Base-by-base conservation (phyloP, 2,888 invertebrate genomes). In the Lasioglossum leucozonium region DNA sequence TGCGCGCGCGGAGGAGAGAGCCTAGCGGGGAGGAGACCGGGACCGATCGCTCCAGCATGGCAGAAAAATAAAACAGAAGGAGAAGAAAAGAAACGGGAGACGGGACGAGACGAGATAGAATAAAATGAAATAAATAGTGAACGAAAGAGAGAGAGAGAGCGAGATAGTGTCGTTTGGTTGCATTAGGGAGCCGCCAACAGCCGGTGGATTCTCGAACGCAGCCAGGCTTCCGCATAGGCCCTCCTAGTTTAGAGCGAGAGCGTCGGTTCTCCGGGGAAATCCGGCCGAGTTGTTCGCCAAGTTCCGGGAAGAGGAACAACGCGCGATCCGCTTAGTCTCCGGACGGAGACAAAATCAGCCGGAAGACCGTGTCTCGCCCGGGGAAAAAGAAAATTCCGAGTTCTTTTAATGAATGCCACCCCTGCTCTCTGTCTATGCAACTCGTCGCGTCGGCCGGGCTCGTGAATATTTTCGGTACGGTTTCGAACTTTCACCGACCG, bases 211-310 rank as follows among this genome's bases (percentile, higher is more conserved):
- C 30, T 30, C 30, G 62, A 30, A 62, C 30, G 26, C 71, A 44
- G n/a, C 13, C 37, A 6, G 16, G 26, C 62, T 30, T 44, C 11
- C n/a, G 62, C 55, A 55, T 22, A 55, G 11, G 77, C 2, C 26
- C 26, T 74, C 51, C 30, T 34, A 34, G 26, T 69, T 72, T 42
- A 62, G 62, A 62, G 34, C 62, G n/a, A 13, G 26, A 26, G 47
- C 71, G 37, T 42, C 67, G 72, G 72, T 84, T 13, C 80, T 69
- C 79, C 40, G 18, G 81, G 82, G 79, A 85, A 85, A 88, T 88
- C 16, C 47, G 75, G 42, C 51, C 13, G 47, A 81, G 62, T 72
- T 71, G 18, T 18, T 51, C 4, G n/a, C 8, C 5, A 67, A 79
- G 42, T 76, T 80, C 22, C 72, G 47, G 47, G 55, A 69, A 37